Base-by-base conservation (phyloP, 2,888 invertebrate species). In the Notodonta dromedarius region DNA sequence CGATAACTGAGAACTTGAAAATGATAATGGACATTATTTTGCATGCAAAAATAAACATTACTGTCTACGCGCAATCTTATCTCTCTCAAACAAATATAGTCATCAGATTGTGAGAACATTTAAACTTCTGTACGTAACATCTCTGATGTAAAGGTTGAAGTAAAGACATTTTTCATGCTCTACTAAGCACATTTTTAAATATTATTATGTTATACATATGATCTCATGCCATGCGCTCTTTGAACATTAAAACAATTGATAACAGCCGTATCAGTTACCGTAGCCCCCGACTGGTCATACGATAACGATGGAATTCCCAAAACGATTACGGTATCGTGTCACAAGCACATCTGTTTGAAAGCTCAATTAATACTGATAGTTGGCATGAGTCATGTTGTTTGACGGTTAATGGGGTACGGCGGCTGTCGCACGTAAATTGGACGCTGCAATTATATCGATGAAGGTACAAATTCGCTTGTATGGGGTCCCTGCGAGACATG, bases 291-390 rank as follows among this genome's bases (percentile, higher is more conserved):
- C 67, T 63, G 74, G 59, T 74, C 72, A 59, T 57, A 66, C 61
- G 70, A 70, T 73, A 66, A 72, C 70, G 66, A 61, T 46, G 55
- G 42, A 69, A 67, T 57, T 66, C 67, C 70, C 59, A 62, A 62
- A 65, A 67, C 73, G 64, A 75, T 74, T 61, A 62, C 42, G 62
- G 75, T 73, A 60, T 74, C 68, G 67, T 67, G 66, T 70, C 66
- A 65, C 65, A 66, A 58, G 51, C 58, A 65, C 63, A 62, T 62
- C 63, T 62, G 65, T 69, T 69, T 44, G 42, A 59, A 74, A 70
- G 65, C 60, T 56, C 67, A 62, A 67, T 70, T 74, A 69, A 66
- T 63, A 67, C 66, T 66, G 72, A 63, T 63, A 63, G 60, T 57
- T 60, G 50, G 67, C 62, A 44, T 70, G 76, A 76, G 60, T 74